These are phyloP conservation scores for Cyprinodon brontotheroides DNA, from an alignment of 2,113 vertebrate species.

Conservation along the genomic window DNA sequence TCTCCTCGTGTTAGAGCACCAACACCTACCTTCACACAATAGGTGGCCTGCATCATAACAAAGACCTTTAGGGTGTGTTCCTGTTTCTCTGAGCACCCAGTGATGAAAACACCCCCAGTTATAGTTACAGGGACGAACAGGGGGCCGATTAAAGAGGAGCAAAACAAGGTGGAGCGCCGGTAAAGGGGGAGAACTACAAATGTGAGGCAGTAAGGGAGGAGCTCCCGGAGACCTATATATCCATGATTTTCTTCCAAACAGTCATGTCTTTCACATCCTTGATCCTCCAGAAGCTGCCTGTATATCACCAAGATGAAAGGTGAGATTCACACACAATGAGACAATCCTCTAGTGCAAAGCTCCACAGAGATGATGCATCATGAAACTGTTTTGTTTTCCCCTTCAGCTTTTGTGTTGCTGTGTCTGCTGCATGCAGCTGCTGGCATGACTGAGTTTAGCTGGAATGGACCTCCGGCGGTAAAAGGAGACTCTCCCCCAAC, in stretches of 20 bases:
- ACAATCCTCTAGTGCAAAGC: background rate
- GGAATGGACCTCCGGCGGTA: background rate
- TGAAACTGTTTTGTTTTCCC: background rate
- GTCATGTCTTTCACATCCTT: slow-evolving; percentile 17
- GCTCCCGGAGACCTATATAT: slow-evolving; percentile 65
- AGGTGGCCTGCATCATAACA: slow-evolving; percentile 38
- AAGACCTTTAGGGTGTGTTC: slow-evolving; percentile 26
- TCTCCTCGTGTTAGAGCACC: background rate
- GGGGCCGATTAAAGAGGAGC: background rate
- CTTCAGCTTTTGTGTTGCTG: slow-evolving; percentile 51
- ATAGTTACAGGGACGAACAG: background rate
- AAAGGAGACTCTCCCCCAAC: too few relatives aligned
- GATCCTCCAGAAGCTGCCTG: slow-evolving; percentile 22
- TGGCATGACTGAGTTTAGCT: background rate
- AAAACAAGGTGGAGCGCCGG: slow-evolving; percentile 27
- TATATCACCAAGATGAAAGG: slow-evolving; percentile 72
- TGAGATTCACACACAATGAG: slow-evolving; percentile 44
- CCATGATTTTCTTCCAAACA: background rate
- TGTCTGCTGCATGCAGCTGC: slow-evolving; percentile 37
- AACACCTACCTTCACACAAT: background rate
- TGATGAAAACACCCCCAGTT: background rate
- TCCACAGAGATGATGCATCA: background rate
- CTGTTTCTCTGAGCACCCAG: slow-evolving; percentile 8
- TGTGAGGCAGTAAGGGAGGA: slow-evolving; percentile 36
- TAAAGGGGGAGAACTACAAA: slow-evolving; percentile 27